A percentile compares a stretch with the other conserved stretches of the same genome.
Evolutionary conservation across 2,888 invertebrate genomes (phyloP).

Genomic region (Branchipolynoe longqiensis): DNA sequence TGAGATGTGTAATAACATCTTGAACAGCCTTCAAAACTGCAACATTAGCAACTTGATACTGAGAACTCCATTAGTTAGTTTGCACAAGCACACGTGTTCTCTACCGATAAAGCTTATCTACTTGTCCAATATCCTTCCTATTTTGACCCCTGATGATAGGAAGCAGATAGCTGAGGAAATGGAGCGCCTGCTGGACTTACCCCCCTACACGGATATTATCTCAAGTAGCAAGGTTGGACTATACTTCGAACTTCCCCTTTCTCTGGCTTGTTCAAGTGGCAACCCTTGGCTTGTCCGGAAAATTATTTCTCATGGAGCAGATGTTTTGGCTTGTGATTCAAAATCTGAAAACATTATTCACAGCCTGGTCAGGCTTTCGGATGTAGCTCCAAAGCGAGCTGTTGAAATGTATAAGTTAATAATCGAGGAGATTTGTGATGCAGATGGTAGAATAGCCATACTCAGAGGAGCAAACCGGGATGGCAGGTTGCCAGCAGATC

Average conservation of each 20-base stretch:
- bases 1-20: neutral
- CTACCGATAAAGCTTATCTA: conserved; percentile 23
- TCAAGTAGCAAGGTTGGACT: conserved; percentile 1
- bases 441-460: neutral
- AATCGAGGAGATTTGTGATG: conserved; percentile 15
- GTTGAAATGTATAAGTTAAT: conserved; percentile 1
- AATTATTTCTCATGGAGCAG: neutral
- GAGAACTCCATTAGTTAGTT: neutral
- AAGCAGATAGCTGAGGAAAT: neutral
- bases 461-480: neutral
- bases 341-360: conserved; percentile 25
- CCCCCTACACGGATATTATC: neutral
- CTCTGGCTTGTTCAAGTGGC: conserved; percentile 17
- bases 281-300: neutral
- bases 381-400: conserved; percentile 1
- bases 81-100: neutral
- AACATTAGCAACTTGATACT: neutral
- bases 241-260: conserved; percentile 33
- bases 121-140: neutral
- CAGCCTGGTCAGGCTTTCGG: conserved; percentile 16
- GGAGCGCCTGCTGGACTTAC: neutral
- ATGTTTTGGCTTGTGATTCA: neutral
- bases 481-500: neutral
- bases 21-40: neutral
- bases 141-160: neutral